Conservation (phyloP, 2,888 invertebrate species). For the Pediacus dermestoides region DNA sequence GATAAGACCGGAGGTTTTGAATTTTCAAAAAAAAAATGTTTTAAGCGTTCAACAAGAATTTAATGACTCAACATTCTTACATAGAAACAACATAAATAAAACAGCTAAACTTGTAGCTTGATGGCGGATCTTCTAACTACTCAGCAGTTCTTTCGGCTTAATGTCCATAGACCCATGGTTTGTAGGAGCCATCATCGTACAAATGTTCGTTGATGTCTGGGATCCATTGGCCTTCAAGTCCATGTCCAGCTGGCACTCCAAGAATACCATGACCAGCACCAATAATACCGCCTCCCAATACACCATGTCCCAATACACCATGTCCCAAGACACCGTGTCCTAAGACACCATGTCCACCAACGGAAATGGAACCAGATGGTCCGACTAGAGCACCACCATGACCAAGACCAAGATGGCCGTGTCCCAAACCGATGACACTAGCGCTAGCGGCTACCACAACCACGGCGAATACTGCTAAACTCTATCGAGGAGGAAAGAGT, state of each 20-base stretch:
- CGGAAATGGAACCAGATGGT: slow-evolving; percentile 16
- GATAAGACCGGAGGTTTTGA: too few relatives aligned
- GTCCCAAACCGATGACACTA: slow-evolving; percentile 10
- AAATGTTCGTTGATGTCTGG: slow-evolving; percentile 36
- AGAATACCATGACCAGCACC: slow-evolving; percentile 3
- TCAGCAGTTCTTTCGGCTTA: too few relatives aligned
- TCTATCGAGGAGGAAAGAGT: slow-evolving; percentile 10
- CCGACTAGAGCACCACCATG: slow-evolving; percentile 16
- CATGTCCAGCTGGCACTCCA: slow-evolving; percentile 7
- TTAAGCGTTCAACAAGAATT: slow-evolving; percentile 12
- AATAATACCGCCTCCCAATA: not conserved
- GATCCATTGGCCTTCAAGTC: slow-evolving; percentile 28
- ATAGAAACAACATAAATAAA: slow-evolving; percentile 4
- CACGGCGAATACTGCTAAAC: slow-evolving; percentile 14
- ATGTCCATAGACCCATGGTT: slow-evolving; percentile 29
- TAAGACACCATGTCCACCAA: not conserved
- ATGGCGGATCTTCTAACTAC: too few relatives aligned
- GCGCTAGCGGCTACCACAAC: slow-evolving; percentile 15
- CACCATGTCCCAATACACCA: not conserved
- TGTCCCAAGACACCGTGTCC: slow-evolving; percentile 1
- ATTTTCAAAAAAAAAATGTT: not conserved
- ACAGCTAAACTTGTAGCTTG: too few relatives aligned
- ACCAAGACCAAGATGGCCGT: slow-evolving; percentile 9
- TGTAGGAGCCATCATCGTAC: slow-evolving; percentile 41
- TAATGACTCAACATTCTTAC: slow-evolving; percentile 5